Evolutionary conservation across 2,113 vertebrate genomes (phyloP).

Genomic region (Corynorhinus townsendii): DNA sequence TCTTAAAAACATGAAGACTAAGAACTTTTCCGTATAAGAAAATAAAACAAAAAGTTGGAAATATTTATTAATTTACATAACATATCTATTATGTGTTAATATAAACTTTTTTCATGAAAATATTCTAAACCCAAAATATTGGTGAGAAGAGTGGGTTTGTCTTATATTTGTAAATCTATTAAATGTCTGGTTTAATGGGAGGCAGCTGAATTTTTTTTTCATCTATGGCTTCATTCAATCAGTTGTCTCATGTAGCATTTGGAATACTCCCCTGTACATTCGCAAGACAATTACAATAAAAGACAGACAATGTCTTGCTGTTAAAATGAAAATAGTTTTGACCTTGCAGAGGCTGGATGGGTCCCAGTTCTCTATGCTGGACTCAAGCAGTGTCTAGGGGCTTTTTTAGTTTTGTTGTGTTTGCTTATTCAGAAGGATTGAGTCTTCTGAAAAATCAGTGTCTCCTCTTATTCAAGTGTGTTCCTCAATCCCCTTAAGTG

Average conservation of each 20-base stretch:
- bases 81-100: background rate
- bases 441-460: background rate
- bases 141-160: background rate
- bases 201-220: background rate
- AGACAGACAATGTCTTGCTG: background rate
- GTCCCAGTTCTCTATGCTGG: background rate
- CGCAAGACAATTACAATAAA: background rate
- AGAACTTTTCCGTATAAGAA: background rate
- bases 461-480: background rate
- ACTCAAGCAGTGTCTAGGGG: background rate
- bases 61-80: background rate
- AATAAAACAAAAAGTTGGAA: background rate
- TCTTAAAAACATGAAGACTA: background rate
- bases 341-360: background rate
- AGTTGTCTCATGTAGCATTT: background rate
- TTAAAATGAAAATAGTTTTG: background rate
- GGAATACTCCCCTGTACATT: background rate
- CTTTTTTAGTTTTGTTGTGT: background rate
- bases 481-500: background rate
- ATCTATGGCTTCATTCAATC: background rate
- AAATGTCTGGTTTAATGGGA: background rate
- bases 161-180: constrained; percentile 4
- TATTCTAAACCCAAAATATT: background rate
- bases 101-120: background rate
- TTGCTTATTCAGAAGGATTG: background rate